phyloP scores from a whole-genome alignment of 2,113 vertebrate species.

The Peromyscus leucopus region DNA sequence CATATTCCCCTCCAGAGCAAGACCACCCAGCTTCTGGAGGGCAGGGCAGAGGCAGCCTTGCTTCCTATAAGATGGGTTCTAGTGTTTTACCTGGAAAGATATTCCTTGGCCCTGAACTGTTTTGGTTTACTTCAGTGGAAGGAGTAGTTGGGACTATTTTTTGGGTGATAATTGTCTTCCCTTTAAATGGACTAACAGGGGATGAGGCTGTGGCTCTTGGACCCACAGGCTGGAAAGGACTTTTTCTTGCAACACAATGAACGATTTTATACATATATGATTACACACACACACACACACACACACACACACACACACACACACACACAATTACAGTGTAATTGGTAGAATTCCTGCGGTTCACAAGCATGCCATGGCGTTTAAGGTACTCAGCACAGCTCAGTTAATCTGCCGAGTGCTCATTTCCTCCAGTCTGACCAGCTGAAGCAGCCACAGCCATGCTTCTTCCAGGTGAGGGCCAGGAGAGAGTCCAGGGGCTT shows the following conservation, averaged over 20 bases:
- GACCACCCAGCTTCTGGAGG: neutral
- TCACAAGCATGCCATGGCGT: neutral
- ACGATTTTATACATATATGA: too few species aligned
- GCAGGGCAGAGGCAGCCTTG: neutral
- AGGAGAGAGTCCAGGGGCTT: neutral
- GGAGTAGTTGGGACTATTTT: neutral
- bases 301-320: too few species aligned
- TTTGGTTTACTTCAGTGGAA: neutral
- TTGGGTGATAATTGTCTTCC: neutral
- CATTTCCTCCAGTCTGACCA: neutral
- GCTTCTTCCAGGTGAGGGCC: neutral
- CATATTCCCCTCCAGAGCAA: neutral
- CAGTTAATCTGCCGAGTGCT: neutral
- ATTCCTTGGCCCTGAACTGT: neutral
- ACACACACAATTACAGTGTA: neutral
- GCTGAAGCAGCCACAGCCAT: neutral
- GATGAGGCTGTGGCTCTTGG: neutral
- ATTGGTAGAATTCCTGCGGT: neutral
- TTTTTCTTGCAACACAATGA: constrained; percentile 14
- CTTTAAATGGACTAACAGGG: neutral
- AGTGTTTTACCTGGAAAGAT: neutral
- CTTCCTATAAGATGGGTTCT: neutral
- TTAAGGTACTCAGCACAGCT: neutral
- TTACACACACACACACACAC: too few species aligned
- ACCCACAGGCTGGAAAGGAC: constrained; percentile 26